Evolutionary conservation across 1,140 invertebrate species (phyloP), one percentile per base, ranked within the genome.

Genomic region (Manduca sexta): DNA sequence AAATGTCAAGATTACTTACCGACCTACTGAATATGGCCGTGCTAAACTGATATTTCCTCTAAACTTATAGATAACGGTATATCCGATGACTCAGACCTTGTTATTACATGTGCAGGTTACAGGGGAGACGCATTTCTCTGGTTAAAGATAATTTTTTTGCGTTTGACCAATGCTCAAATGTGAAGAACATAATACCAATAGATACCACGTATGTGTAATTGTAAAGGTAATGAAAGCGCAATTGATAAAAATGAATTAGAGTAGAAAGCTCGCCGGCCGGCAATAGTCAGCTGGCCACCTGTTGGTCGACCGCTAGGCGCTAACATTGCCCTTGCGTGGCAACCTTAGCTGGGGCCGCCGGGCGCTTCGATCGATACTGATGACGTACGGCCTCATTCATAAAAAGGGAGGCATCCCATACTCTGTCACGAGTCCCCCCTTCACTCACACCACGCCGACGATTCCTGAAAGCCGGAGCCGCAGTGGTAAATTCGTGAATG

Each of bases 341-440:
- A 74, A 74, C 75, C 71, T 73, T 56, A 63, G 45, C 63, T 57
- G 56, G 52, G 58, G 65, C 60, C 63, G 58, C 42, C 13, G 30
- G 35, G 34, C 45, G 43, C 35, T 11, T 39, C 60, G 69, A 69
- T 84, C 80, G 76, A 84, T 82, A 70, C 48, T 56, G 57, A 76
- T 84, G 81, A 84, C 81, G 81, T 82, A 79, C 70, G 69, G 52
- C 76, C 78, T 69, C 81, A 84, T 84, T 84, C 81, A 84, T 81
- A 74, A 82, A 79, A 38, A 44, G 64, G 72, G 71, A 63, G 69
- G 40, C 56, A 31, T 50, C 39, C 53, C 51, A 48, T 45, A 35
- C 66, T 40, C 38, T 26, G 37, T 21, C 45, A n/a, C 12, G 17
- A 34, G 43, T n/a, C 38, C 44, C 57, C 41, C 11, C 34, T 29